Conservation (phyloP, 2,113 vertebrate genomes). For the Dromaius novaehollandiae region DNA sequence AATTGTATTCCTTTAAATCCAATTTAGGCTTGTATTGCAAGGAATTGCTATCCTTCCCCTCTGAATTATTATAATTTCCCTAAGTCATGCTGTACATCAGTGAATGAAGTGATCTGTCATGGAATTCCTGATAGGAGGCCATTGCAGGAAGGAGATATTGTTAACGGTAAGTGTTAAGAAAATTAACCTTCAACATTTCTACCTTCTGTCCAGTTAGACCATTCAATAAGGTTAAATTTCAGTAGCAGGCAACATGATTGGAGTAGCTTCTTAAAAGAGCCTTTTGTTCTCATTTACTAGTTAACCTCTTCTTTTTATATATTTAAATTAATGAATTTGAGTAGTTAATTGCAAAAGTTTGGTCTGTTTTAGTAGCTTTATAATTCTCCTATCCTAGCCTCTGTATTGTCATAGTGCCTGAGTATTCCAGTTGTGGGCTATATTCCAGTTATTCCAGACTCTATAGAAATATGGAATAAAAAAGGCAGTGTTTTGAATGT, state of each 20-base stretch:
- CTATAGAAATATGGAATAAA: background rate
- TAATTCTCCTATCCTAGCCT: background rate
- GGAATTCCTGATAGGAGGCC: slow-evolving; percentile 94
- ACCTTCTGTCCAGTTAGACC: background rate
- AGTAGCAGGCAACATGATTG: background rate
- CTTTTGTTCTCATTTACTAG: background rate
- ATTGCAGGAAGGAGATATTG: slow-evolving; percentile 94
- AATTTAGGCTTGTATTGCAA: slow-evolving; percentile 90
- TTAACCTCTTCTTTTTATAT: background rate
- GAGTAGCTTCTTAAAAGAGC: background rate
- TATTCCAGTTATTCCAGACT: background rate
- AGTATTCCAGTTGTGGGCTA: background rate
- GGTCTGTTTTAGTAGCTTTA: background rate
- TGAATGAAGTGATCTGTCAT: slow-evolving; percentile 99
- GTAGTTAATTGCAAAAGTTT: background rate
- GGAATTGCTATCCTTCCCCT: slow-evolving; percentile 97
- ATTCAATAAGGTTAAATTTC: background rate
- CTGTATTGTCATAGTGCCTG: background rate
- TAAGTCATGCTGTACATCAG: slow-evolving; percentile 98
- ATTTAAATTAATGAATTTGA: background rate
- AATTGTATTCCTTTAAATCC: slow-evolving; percentile 41
- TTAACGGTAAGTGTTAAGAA: slow-evolving; percentile 85
- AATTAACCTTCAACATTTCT: background rate
- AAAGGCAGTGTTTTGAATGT: background rate
- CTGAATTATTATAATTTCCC: slow-evolving; percentile 99